Base-by-base conservation (phyloP, 2,113 vertebrate species). In the Anser brachyrhynchus region DNA sequence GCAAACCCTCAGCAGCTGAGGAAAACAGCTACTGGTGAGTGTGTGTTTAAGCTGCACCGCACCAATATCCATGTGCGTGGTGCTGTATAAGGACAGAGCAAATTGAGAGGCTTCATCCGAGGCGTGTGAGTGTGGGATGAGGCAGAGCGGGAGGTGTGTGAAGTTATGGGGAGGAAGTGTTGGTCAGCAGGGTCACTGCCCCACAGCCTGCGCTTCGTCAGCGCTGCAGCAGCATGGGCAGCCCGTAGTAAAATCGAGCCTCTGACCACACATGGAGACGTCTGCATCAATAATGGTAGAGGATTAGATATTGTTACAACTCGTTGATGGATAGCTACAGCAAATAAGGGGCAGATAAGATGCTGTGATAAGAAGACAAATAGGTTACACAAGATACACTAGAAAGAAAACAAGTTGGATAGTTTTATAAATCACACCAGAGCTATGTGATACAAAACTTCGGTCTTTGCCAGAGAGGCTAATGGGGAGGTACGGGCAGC, bases 401-500 rank as follows among this genome's bases (percentile, higher is more conserved):
- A 23, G 85, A 62, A 95, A 91, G 59, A 88, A 96, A 94, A 82
- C 94, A 94, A 92, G 87, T 59, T 73, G 71, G 85, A 89, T 94
- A 39, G 80, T 87, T 96, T 95, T 96, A 96, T 97, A 95, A 97
- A 96, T 96, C 94, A 95, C 64, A 52, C 49, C 39, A 49, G 92
- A 94, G 87, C 78, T 93, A 28, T 14, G 72, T 84, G 65, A 41
- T 46, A 52, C 39, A 11, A 9, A 78, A 70, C 84, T 92, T 76
- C 78, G 84, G 82, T 87, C 74, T 89, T 78, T 86, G 61, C 92
- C 79, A 6, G 70, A 22, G 67, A 87, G 51, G 79, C 87, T 92
- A 79, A 95, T 70, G 46, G 82, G 82, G 78, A 88, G 69, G 65
- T 22, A 46, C 58, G 58, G 72, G 58, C 64, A 91, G 59, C 28